Conservation (phyloP, 1,140 invertebrate species). For the Drosophila dunni region DNA sequence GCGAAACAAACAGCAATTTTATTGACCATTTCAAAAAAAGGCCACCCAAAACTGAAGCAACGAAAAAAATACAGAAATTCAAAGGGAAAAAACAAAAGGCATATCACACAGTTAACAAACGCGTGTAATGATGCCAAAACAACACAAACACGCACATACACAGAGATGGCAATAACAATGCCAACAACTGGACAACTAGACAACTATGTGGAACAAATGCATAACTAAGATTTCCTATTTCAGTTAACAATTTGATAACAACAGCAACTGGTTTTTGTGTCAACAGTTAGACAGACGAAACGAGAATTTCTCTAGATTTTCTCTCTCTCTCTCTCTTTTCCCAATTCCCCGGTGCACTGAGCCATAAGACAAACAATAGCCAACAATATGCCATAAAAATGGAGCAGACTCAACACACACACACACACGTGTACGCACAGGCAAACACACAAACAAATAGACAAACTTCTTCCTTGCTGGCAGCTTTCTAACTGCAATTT, state of each 20-base stretch:
- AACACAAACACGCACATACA: conserved; percentile 10
- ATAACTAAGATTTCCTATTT: conserved; percentile 81
- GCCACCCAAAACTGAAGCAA: conserved; percentile 7
- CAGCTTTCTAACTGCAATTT: conserved; percentile 40
- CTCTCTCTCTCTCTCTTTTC: background rate
- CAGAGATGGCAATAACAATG: conserved; percentile 27
- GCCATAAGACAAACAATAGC: conserved; percentile 48
- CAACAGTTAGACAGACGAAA: conserved; percentile 35
- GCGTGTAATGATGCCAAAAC: conserved; percentile 54
- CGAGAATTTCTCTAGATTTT: conserved; percentile 40
- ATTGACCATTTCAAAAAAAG: conserved; percentile 61
- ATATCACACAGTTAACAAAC: conserved; percentile 62
- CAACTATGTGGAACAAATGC: conserved; percentile 57
- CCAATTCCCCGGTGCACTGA: conserved; percentile 31
- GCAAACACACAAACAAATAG: background rate
- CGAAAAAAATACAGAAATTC: background rate
- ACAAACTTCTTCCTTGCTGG: background rate
- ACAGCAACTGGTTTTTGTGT: conserved; percentile 58
- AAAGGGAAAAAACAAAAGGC: conserved; percentile 48
- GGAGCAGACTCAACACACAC: conserved; percentile 19
- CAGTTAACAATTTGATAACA: conserved; percentile 77
- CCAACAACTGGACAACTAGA: conserved; percentile 17
- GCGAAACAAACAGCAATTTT: conserved; percentile 57
- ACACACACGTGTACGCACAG: background rate
- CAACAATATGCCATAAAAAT: conserved; percentile 47